Evolutionary conservation across 2,888 invertebrate species (phyloP).

Genomic region (Drosophila neonasuta): DNA sequence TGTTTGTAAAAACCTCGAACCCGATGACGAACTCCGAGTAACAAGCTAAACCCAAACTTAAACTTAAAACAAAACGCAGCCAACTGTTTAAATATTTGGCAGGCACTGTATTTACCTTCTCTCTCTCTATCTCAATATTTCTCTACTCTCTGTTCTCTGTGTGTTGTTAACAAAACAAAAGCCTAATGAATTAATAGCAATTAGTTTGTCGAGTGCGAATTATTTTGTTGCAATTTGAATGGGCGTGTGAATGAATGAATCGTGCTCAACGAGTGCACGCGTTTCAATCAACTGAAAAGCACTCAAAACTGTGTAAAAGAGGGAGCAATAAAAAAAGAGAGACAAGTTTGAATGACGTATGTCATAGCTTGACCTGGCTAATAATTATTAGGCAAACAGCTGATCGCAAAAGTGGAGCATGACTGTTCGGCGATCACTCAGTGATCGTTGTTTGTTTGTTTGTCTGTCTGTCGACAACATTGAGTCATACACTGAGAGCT

Average conservation of each 20-base stretch:
- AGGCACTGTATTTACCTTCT: slow-evolving; percentile 12
- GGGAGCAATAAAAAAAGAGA: background rate
- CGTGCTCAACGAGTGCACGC: slow-evolving; percentile 32
- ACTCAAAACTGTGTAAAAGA: background rate
- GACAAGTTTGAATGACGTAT: slow-evolving; percentile 11
- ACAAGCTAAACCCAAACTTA: background rate
- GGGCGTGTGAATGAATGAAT: slow-evolving; percentile 64
- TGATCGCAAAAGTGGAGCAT: slow-evolving; percentile 41
- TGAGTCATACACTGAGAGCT: background rate
- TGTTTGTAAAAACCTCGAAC: slow-evolving; percentile 33
- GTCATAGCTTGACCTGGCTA: slow-evolving; percentile 20
- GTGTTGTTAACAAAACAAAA: slow-evolving; percentile 17
- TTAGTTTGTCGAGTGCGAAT: slow-evolving; percentile 48
- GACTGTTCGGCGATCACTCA: slow-evolving; percentile 26
- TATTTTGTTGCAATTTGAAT: slow-evolving; percentile 50
- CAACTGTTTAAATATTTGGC: slow-evolving; percentile 47
- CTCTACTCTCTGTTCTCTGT: slow-evolving; percentile 3
- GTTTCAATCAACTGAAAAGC: background rate
- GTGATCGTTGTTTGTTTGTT: background rate
- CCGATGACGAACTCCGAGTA: slow-evolving; percentile 4
- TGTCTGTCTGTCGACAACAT: slow-evolving; percentile 3
- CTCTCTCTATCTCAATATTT: background rate
- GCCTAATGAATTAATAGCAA: slow-evolving; percentile 45
- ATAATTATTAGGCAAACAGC: slow-evolving; percentile 21
- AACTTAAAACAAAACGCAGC: slow-evolving; percentile 13